phyloP scores from a whole-genome alignment of 2,888 invertebrate species.

The Hemaris fuciformis region DNA sequence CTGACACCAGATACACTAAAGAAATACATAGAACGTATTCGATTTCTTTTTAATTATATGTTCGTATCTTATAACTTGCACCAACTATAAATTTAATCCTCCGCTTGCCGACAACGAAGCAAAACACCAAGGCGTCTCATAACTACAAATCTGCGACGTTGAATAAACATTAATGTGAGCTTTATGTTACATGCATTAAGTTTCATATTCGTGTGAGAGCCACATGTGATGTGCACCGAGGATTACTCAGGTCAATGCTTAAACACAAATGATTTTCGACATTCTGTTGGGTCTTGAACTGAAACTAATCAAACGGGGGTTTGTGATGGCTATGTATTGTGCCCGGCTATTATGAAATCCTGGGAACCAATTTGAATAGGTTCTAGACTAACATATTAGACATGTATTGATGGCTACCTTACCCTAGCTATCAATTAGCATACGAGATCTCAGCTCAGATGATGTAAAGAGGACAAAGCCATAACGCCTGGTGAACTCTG shows the following conservation, averaged over 20 bases:
- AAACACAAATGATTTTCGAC: constrained; percentile 35
- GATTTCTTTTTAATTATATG: background rate
- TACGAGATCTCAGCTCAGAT: too few species aligned
- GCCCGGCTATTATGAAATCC: background rate
- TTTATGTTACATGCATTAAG: constrained; percentile 31
- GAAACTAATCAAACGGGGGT: constrained; percentile 7
- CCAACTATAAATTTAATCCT: constrained; percentile 50
- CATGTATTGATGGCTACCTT: too few species aligned
- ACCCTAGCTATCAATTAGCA: too few species aligned
- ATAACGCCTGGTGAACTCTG: too few species aligned
- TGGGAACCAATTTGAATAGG: background rate
- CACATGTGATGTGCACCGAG: constrained; percentile 16
- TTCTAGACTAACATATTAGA: too few species aligned
- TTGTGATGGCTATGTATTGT: background rate
- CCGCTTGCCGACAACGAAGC: constrained; percentile 43
- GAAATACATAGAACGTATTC: too few species aligned
- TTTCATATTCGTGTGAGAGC: constrained; percentile 9
- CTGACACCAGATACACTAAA: background rate
- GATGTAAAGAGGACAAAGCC: too few species aligned
- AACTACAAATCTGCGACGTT: constrained; percentile 42
- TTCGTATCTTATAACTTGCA: constrained; percentile 30
- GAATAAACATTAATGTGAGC: constrained; percentile 21
- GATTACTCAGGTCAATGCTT: constrained; percentile 36
- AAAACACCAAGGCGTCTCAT: constrained; percentile 54
- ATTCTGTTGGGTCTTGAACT: constrained; percentile 5